Percentiles rank a stretch among this genome's conserved stretches.
phyloP scores from a whole-genome alignment of 2,888 invertebrate genomes.

The Miltochrista miniata region DNA sequence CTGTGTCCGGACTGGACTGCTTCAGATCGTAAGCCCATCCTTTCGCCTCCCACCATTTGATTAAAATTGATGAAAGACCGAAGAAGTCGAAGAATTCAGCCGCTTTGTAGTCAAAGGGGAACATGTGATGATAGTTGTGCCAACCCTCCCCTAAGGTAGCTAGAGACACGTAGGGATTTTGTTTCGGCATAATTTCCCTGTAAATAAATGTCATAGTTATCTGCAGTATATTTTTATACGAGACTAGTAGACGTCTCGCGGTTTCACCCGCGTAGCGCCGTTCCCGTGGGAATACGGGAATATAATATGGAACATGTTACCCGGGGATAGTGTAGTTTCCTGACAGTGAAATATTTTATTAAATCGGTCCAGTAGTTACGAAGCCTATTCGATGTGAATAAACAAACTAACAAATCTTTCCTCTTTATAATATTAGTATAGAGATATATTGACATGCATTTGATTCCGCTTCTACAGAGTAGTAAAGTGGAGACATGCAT shows the following conservation, averaged over 20 bases:
- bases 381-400: too few species aligned
- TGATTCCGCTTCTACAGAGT: too few species aligned
- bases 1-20: conserved; percentile 8
- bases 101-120: conserved; percentile 81
- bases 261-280: too few species aligned
- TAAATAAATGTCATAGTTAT: background rate
- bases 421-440: too few species aligned
- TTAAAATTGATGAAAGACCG: background rate
- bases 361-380: too few species aligned
- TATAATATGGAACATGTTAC: too few species aligned
- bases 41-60: conserved; percentile 10
- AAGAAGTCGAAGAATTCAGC: conserved; percentile 50
- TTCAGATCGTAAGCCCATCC: conserved; percentile 36
- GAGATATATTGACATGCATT: background rate
- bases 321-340: too few species aligned
- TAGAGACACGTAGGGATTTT: conserved; percentile 61
- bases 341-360: too few species aligned
- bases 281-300: too few species aligned
- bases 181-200: conserved; percentile 8
- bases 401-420: too few species aligned
- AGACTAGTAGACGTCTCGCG: background rate
- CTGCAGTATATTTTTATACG: background rate
- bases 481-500: too few species aligned
- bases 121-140: conserved; percentile 87
- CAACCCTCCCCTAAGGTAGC: conserved; percentile 82